phyloP scores from a whole-genome alignment of 2,797 vertebrate species.

The Xiphorhynchus erythropygius region DNA sequence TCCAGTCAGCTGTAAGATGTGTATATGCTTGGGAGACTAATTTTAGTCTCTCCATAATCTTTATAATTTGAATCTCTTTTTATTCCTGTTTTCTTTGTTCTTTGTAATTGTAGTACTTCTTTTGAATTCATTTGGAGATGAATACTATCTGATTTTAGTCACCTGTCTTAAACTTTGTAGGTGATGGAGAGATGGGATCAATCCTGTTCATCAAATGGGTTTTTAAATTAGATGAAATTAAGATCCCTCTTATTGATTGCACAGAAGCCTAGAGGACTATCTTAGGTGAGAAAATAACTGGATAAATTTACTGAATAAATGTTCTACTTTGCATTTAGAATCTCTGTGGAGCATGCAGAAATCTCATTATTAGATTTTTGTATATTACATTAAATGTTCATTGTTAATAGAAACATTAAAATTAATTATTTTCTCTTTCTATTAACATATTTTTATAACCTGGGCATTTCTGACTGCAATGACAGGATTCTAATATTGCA shows the following conservation, averaged over 20 bases:
- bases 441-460: neutral
- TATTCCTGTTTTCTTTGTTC: neutral
- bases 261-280: neutral
- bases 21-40: neutral
- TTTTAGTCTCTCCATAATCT: neutral
- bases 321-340: neutral
- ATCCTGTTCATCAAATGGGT: neutral
- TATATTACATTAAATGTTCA: neutral
- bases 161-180: neutral
- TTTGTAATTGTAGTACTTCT: neutral
- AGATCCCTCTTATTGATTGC: neutral
- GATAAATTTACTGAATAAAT: neutral
- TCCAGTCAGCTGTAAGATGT: neutral
- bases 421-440: neutral
- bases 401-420: neutral
- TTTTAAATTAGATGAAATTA: neutral
- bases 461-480: neutral
- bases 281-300: neutral
- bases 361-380: neutral
- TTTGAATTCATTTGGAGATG: neutral
- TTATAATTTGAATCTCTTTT: neutral
- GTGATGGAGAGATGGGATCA: neutral
- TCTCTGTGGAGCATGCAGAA: neutral
- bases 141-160: neutral
- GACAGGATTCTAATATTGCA: neutral